These are phyloP conservation scores for Sebastes kiyomatsui DNA, from an alignment of 2,797 vertebrate genomes.

Conservation along the genomic window DNA sequence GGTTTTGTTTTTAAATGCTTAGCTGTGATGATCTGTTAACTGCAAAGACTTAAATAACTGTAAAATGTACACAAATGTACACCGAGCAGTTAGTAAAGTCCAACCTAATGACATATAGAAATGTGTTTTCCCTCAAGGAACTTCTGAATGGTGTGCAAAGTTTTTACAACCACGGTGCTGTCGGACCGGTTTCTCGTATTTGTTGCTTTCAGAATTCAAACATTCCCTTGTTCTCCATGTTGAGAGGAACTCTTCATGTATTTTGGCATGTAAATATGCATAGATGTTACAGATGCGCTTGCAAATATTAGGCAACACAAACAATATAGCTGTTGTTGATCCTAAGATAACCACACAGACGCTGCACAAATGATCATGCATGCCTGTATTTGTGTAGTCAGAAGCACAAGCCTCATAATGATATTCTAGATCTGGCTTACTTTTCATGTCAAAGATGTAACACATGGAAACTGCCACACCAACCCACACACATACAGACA, in stretches of 20 bases:
- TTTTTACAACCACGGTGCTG: background rate
- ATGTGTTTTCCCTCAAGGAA: constrained; percentile 25
- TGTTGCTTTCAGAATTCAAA: constrained; percentile 1
- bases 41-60: background rate
- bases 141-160: background rate
- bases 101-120: background rate
- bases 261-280: constrained; percentile 16
- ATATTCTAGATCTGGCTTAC: constrained; percentile 47
- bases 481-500: constrained; percentile 10
- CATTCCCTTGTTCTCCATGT: background rate
- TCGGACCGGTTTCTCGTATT: constrained; percentile 8
- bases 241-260: background rate
- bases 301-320: constrained; percentile 4
- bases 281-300: background rate
- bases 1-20: constrained; percentile 12
- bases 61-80: background rate
- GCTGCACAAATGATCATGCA: background rate
- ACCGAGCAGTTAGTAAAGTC: background rate
- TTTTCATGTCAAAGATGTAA: constrained; percentile 10
- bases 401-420: background rate
- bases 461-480: constrained; percentile 33
- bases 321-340: background rate
- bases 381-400: constrained; percentile 11
- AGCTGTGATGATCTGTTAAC: background rate
- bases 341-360: background rate